These are phyloP conservation scores for Subacronicta megacephala DNA, from an alignment of 2,888 invertebrate species.

Conservation along the genomic window DNA sequence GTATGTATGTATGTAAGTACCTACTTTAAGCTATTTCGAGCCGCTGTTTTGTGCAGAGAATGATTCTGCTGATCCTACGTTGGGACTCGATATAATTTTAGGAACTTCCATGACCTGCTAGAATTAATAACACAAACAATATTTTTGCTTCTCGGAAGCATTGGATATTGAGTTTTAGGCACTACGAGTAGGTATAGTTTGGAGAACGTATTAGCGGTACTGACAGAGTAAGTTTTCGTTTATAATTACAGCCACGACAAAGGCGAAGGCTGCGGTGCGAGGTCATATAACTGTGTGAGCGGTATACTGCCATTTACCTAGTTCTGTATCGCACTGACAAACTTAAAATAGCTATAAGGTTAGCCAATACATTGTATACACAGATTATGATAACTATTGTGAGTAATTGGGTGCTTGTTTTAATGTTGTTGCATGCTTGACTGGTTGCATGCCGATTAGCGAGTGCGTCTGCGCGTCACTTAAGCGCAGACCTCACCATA, in stretches of 20 bases:
- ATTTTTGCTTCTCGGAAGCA: neutral
- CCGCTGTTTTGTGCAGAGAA: too few species aligned
- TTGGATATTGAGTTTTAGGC: neutral
- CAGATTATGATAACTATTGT: slow-evolving; percentile 37
- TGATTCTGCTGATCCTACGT: too few species aligned
- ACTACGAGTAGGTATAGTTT: neutral
- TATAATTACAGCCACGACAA: slow-evolving; percentile 67
- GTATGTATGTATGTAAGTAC: too few species aligned
- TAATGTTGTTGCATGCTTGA: slow-evolving; percentile 49
- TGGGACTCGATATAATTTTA: too few species aligned
- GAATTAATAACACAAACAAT: neutral
- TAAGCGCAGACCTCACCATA: slow-evolving; percentile 36
- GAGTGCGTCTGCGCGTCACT: slow-evolving; percentile 50
- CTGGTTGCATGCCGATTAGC: slow-evolving; percentile 41
- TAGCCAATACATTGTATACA: slow-evolving; percentile 36
- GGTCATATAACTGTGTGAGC: slow-evolving; percentile 78
- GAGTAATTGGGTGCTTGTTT: slow-evolving; percentile 42
- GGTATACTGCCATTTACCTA: slow-evolving; percentile 61
- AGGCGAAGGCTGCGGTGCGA: slow-evolving; percentile 78
- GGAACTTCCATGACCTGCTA: too few species aligned
- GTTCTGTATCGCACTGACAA: slow-evolving; percentile 38
- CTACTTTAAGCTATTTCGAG: too few species aligned
- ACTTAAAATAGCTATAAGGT: slow-evolving; percentile 29
- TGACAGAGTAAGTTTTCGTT: slow-evolving; percentile 61
- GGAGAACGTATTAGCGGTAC: slow-evolving; percentile 25